A percentile compares a stretch with the other conserved stretches of the same genome.
phyloP scores from a whole-genome alignment of 2,888 invertebrate genomes.

The Platypus cylindrus region DNA sequence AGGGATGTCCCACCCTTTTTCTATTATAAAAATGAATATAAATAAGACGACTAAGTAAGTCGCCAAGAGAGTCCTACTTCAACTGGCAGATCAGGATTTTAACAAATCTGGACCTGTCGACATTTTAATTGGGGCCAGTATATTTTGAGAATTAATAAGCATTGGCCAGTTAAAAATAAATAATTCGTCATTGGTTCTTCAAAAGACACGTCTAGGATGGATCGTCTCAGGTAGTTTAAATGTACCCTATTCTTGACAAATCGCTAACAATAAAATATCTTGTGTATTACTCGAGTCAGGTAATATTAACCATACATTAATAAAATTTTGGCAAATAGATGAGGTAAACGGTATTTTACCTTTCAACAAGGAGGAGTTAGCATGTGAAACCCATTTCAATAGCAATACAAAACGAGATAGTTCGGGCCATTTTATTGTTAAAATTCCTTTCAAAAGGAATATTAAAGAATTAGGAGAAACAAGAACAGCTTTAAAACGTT shows the following conservation, averaged over 20 bases:
- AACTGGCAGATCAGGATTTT: constrained; percentile 3
- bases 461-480: background rate
- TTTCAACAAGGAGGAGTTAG: background rate
- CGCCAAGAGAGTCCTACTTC: too few relatives aligned
- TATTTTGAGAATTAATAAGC: constrained; percentile 9
- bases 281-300: too few relatives aligned
- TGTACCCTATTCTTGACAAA: background rate
- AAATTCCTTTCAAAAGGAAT: constrained; percentile 2
- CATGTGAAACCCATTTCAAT: constrained; percentile 2
- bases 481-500: constrained; percentile 9
- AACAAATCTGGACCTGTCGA: constrained; percentile 5
- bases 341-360: background rate
- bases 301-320: too few relatives aligned
- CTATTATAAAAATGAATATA: too few relatives aligned
- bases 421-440: constrained; percentile 2
- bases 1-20: too few relatives aligned
- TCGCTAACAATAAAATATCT: background rate
- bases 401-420: background rate
- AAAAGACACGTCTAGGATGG: constrained; percentile 8
- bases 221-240: constrained; percentile 4
- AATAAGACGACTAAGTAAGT: too few relatives aligned
- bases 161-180: constrained; percentile 6
- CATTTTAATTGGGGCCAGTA: constrained; percentile 9
- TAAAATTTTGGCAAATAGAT: constrained; percentile 4
- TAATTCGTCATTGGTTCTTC: background rate